Percentiles rank a stretch among this genome's conserved stretches.
Evolutionary conservation across 1,140 invertebrate species (phyloP).

Genomic region (Meloidogyne exigua): DNA sequence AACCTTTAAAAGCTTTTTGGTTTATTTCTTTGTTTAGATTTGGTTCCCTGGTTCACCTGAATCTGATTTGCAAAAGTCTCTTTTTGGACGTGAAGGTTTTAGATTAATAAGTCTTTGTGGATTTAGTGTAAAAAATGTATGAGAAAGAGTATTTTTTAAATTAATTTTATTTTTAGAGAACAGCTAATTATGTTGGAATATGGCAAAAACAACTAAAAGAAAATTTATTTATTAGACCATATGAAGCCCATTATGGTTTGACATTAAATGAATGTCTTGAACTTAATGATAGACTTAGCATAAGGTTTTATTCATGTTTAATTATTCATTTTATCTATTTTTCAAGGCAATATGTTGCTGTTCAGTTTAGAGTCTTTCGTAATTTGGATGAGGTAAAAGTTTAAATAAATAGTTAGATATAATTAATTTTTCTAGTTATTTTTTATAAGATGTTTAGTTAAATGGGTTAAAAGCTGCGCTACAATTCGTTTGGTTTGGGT

Average conservation of each 20-base stretch:
- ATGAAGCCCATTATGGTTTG: slow-evolving; percentile 57
- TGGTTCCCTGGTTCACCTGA: slow-evolving; percentile 61
- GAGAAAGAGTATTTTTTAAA: slow-evolving; percentile 6
- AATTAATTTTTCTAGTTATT: no score
- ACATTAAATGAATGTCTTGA: slow-evolving; percentile 55
- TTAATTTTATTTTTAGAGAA: slow-evolving; percentile 25
- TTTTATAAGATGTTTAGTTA: neutral
- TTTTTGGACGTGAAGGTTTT: slow-evolving; percentile 58
- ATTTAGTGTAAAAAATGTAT: slow-evolving; percentile 42
- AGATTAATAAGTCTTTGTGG: slow-evolving; percentile 56
- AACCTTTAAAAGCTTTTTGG: neutral
- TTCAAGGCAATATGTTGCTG: slow-evolving; percentile 56
- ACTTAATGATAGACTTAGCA: slow-evolving; percentile 41
- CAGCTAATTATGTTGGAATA: slow-evolving; percentile 57
- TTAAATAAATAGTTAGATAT: no score
- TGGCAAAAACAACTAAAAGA: slow-evolving; percentile 54
- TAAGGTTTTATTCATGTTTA: neutral
- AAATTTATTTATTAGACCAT: slow-evolving; percentile 23
- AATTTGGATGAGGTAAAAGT: slow-evolving; percentile 49
- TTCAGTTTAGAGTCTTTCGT: slow-evolving; percentile 59
- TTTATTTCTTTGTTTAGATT: slow-evolving; percentile 42
- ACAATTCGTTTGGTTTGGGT: neutral
- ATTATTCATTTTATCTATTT: neutral
- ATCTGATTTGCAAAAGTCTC: slow-evolving; percentile 49
- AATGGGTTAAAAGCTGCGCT: neutral